These are phyloP conservation scores for Serripes groenlandicus DNA, from an alignment of 2,888 invertebrate genomes.

Conservation along the genomic window DNA sequence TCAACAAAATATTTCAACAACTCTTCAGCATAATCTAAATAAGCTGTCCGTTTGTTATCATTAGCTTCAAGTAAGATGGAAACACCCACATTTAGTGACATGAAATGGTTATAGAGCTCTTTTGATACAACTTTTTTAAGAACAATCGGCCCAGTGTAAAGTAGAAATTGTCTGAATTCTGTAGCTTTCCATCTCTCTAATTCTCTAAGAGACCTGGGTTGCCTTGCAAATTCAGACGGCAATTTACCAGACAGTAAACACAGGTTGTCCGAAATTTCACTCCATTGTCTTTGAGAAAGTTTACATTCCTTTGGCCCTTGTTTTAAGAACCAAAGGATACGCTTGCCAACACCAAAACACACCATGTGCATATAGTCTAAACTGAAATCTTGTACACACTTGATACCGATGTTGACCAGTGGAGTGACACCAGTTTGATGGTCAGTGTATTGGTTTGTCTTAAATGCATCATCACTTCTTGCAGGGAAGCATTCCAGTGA, in stretches of 20 bases:
- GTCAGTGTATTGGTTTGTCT: slow-evolving; percentile 53
- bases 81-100: slow-evolving; percentile 62
- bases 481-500: slow-evolving; percentile 30
- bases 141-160: slow-evolving; percentile 78
- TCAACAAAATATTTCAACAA: slow-evolving; percentile 73
- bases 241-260: too few species aligned
- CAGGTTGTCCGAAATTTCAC: too few species aligned
- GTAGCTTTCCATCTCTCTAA: slow-evolving; percentile 79
- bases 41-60: slow-evolving; percentile 56
- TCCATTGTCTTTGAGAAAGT: too few species aligned
- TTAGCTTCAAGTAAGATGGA: slow-evolving; percentile 68
- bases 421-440: slow-evolving; percentile 70
- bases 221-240: slow-evolving; percentile 75
- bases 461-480: slow-evolving; percentile 64
- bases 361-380: slow-evolving; percentile 82
- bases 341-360: slow-evolving; percentile 76
- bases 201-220: slow-evolving; percentile 72
- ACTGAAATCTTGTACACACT: slow-evolving; percentile 72
- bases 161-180: slow-evolving; percentile 76
- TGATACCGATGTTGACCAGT: slow-evolving; percentile 53
- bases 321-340: slow-evolving; percentile 56
- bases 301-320: slow-evolving; percentile 73
- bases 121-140: slow-evolving; percentile 61
- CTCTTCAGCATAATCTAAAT: slow-evolving; percentile 70
- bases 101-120: slow-evolving; percentile 49